A percentile compares a stretch with the other conserved stretches of the same genome.
Evolutionary conservation across 2,113 vertebrate species (phyloP).

Genomic region (Embiotoca jacksoni): DNA sequence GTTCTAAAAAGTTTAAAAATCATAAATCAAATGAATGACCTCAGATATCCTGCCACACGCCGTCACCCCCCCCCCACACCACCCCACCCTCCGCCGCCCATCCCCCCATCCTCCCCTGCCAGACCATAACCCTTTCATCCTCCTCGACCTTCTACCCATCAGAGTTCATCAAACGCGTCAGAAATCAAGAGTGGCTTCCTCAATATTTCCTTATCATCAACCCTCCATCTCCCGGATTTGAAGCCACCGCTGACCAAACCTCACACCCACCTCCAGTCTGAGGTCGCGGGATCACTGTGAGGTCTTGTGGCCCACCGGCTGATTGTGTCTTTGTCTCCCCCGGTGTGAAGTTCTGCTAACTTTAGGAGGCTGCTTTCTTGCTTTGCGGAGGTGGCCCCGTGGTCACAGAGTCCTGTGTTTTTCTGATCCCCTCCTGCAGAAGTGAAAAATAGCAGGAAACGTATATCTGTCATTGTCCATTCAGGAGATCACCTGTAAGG

Average conservation of each 20-base stretch:
- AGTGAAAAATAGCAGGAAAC: slow-evolving; percentile 85
- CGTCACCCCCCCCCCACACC: slow-evolving; percentile 31
- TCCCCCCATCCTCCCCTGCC: slow-evolving; percentile 31
- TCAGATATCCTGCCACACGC: slow-evolving; percentile 76
- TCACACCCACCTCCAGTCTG: slow-evolving; percentile 35
- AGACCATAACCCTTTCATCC: slow-evolving; percentile 65
- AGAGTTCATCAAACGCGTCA: slow-evolving; percentile 81
- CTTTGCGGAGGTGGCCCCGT: slow-evolving; percentile 59
- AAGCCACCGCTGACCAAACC: slow-evolving; percentile 38
- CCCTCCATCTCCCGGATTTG: slow-evolving; percentile 42
- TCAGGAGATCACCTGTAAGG: slow-evolving; percentile 88
- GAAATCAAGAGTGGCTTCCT: slow-evolving; percentile 82
- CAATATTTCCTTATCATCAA: slow-evolving; percentile 74
- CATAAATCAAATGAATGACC: slow-evolving; percentile 77
- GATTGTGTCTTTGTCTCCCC: slow-evolving; percentile 69
- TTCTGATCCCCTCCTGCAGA: slow-evolving; percentile 74
- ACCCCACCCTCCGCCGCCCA: slow-evolving; percentile 17
- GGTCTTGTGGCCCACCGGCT: slow-evolving; percentile 53
- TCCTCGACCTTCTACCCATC: slow-evolving; percentile 72
- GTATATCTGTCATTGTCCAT: slow-evolving; percentile 87
- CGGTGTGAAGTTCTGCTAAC: slow-evolving; percentile 50
- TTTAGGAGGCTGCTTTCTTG: slow-evolving; percentile 53
- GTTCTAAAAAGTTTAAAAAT: slow-evolving; percentile 68
- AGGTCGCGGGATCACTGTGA: slow-evolving; percentile 57
- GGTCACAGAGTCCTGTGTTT: slow-evolving; percentile 73